phyloP scores from a whole-genome alignment of 2,113 vertebrate species.

The Caracal caracal region DNA sequence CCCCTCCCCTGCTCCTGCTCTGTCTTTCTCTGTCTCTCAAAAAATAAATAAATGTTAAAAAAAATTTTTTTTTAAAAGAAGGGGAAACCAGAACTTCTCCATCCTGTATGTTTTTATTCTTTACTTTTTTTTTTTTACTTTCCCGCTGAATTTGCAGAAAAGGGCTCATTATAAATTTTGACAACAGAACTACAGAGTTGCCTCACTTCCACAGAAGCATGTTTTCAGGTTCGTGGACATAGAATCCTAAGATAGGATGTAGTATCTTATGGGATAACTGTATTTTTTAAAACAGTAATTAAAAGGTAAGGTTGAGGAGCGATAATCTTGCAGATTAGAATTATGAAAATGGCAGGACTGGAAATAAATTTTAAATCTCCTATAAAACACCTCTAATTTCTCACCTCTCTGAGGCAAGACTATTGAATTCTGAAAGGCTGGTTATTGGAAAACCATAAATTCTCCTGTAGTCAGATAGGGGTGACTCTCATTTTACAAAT shows the following conservation, averaged over 20 bases:
- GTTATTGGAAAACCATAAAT: constrained; percentile 13
- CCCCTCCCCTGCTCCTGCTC: too few relatives aligned
- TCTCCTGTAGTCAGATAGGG: neutral
- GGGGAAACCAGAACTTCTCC: neutral
- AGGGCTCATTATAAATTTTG: constrained; percentile 23
- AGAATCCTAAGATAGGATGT: neutral
- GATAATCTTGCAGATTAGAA: constrained; percentile 46
- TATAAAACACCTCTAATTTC: constrained; percentile 9
- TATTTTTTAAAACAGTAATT: neutral
- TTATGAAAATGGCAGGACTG: neutral
- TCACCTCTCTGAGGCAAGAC: constrained; percentile 31
- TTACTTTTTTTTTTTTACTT: neutral
- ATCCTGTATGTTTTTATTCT: neutral
- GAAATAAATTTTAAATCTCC: constrained; percentile 1
- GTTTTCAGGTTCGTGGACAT: neutral
- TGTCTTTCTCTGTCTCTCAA: too few relatives aligned
- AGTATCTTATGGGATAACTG: neutral
- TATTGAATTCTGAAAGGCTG: neutral
- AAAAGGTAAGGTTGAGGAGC: neutral
- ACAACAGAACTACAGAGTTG: neutral
- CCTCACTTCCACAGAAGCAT: neutral
- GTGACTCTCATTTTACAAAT: constrained; percentile 1
- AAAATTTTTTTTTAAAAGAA: neutral
- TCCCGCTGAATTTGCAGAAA: constrained; percentile 18
- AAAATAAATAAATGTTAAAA: too few relatives aligned